A percentile compares a stretch with the other conserved stretches of the same genome.
phyloP scores from a whole-genome alignment of 2,113 vertebrate species.

The Scomber japonicus region DNA sequence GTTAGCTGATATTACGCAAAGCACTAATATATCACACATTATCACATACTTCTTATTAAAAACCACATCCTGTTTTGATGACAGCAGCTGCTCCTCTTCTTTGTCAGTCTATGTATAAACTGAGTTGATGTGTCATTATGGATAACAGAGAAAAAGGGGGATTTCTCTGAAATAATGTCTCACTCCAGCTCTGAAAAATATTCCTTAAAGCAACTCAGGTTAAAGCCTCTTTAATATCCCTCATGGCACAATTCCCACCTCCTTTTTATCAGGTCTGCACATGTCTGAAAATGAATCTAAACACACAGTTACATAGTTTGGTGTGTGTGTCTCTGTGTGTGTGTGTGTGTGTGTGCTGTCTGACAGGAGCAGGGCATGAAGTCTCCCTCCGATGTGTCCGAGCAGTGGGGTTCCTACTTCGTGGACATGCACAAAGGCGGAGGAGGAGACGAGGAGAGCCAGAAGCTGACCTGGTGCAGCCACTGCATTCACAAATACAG shows the following conservation, averaged over 20 bases:
- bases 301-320: slow-evolving; percentile 25
- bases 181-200: slow-evolving; percentile 1
- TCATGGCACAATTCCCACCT: slow-evolving; percentile 11
- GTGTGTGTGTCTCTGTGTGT: too few species aligned
- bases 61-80: slow-evolving; percentile 32
- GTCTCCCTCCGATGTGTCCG: slow-evolving; percentile 86
- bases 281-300: slow-evolving; percentile 41
- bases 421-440: slow-evolving; percentile 82
- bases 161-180: slow-evolving; percentile 38
- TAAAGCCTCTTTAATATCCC: slow-evolving; percentile 1
- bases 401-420: slow-evolving; percentile 97
- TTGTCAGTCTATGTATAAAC: not conserved
- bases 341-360: slow-evolving; percentile 28
- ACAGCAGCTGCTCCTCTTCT: not conserved
- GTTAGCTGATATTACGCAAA: not conserved
- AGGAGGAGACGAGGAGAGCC: slow-evolving; percentile 84
- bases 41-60: slow-evolving; percentile 5
- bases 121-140: not conserved
- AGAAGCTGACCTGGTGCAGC: slow-evolving; percentile 90
- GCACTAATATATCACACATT: not conserved
- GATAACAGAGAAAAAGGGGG: not conserved
- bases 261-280: slow-evolving; percentile 48
- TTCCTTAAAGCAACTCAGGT: slow-evolving; percentile 2
- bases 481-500: slow-evolving; percentile 93
- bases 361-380: slow-evolving; percentile 86